A percentile compares a stretch with the other conserved stretches of the same genome.
Evolutionary conservation across 2,888 invertebrate genomes (phyloP).

Genomic region (Eristalinus aeneus): DNA sequence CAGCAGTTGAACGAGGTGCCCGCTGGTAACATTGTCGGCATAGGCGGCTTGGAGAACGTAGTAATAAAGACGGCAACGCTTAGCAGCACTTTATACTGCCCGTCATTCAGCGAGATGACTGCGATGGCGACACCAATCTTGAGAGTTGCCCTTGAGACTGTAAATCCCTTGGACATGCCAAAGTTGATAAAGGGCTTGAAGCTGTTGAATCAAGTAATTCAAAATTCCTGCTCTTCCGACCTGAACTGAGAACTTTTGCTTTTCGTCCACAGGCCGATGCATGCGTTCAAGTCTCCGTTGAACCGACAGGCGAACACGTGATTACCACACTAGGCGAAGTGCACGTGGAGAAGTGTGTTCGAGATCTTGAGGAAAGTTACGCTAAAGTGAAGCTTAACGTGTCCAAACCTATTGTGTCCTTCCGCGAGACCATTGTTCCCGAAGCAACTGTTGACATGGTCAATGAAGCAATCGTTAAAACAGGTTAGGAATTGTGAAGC

Average conservation of each 20-base stretch:
- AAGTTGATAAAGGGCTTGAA: slow-evolving; percentile 88
- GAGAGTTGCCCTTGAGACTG: slow-evolving; percentile 95
- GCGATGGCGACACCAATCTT: slow-evolving; percentile 92
- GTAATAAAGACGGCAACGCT: slow-evolving; percentile 95
- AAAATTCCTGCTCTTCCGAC: not conserved
- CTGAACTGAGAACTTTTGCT: not conserved
- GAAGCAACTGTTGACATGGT: slow-evolving; percentile 92
- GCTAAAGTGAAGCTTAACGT: slow-evolving; percentile 93
- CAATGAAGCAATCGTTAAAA: slow-evolving; percentile 89
- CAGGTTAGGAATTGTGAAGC: slow-evolving; percentile 76
- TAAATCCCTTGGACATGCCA: slow-evolving; percentile 89
- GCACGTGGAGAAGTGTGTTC: slow-evolving; percentile 96
- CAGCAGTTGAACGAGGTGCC: slow-evolving; percentile 89
- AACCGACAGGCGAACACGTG: slow-evolving; percentile 97
- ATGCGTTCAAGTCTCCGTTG: slow-evolving; percentile 93
- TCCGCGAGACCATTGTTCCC: slow-evolving; percentile 94
- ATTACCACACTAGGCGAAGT: slow-evolving; percentile 98
- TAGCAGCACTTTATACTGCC: slow-evolving; percentile 89
- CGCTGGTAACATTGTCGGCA: slow-evolving; percentile 95
- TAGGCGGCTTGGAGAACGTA: slow-evolving; percentile 91
- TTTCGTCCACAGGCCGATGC: slow-evolving; percentile 84
- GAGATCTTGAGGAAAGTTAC: slow-evolving; percentile 91
- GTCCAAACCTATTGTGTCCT: slow-evolving; percentile 97
- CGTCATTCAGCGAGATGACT: slow-evolving; percentile 92
- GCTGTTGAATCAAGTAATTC: slow-evolving; percentile 90